Evolutionary conservation across 1,140 invertebrate species (phyloP).

Genomic region (Amphibalanus amphitrite): DNA sequence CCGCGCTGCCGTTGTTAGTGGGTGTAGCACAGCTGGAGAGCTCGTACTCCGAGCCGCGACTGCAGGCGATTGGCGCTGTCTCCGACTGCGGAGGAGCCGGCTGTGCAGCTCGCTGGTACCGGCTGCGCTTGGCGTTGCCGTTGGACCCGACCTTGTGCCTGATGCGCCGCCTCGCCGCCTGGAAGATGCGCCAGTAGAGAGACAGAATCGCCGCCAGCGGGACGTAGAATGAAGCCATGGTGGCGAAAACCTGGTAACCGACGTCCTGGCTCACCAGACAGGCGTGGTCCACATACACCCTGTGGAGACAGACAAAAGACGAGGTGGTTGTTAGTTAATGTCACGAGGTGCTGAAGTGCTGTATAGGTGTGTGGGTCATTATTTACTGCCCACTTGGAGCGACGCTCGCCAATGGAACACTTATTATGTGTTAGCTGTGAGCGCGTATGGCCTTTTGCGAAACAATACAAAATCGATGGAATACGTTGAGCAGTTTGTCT

Average conservation of each 20-base stretch:
- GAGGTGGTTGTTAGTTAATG: no score
- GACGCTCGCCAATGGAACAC: no score
- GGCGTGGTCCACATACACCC: slow-evolving; percentile 11
- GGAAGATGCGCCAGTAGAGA: slow-evolving; percentile 87
- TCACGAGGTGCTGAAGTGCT: no score
- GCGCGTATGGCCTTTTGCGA: no score
- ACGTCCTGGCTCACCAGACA: slow-evolving; percentile 58
- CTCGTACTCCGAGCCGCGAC: not conserved
- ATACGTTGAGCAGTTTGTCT: no score
- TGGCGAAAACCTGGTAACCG: slow-evolving; percentile 59
- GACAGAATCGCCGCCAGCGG: slow-evolving; percentile 78
- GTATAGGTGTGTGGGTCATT: no score
- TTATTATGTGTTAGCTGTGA: no score
- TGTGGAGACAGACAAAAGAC: no score
- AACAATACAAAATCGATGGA: no score
- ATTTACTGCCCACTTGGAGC: no score
- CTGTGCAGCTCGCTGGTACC: not conserved
- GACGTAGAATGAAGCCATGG: slow-evolving; percentile 87
- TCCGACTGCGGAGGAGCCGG: not conserved
- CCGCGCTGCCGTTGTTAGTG: not conserved
- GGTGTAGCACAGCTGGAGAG: not conserved
- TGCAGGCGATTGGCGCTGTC: not conserved
- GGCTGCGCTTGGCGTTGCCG: slow-evolving; percentile 16
- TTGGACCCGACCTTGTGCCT: slow-evolving; percentile 37
- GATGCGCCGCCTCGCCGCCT: slow-evolving; percentile 68